phyloP scores from a whole-genome alignment of 2,888 invertebrate species.

The Criorhina ranunculi region DNA sequence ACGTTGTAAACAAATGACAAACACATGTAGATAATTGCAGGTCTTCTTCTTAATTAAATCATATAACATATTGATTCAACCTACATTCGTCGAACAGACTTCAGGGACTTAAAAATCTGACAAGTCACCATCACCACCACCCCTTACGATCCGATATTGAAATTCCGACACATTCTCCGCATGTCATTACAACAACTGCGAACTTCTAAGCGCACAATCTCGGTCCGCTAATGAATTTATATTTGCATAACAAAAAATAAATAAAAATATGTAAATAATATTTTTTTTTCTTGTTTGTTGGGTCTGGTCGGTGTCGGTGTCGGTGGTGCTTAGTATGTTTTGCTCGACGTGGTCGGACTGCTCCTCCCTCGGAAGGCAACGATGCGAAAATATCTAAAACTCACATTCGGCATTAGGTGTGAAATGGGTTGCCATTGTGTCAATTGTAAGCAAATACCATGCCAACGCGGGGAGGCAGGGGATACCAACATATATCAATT shows the following conservation, averaged over 20 bases:
- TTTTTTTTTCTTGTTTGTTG: constrained; percentile 43
- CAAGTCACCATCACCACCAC: constrained; percentile 9
- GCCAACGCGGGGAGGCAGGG: background rate
- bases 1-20: constrained; percentile 4
- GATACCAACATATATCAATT: constrained; percentile 15
- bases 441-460: constrained; percentile 48
- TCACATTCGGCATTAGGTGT: constrained; percentile 59
- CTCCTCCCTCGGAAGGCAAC: constrained; percentile 31
- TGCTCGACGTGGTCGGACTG: constrained; percentile 1
- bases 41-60: constrained; percentile 28
- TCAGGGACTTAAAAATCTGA: constrained; percentile 31
- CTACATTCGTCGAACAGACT: constrained; percentile 35
- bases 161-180: constrained; percentile 50
- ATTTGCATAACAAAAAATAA: constrained; percentile 52
- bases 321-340: constrained; percentile 12
- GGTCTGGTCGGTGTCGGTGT: too few relatives aligned
- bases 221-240: constrained; percentile 53
- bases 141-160: constrained; percentile 44
- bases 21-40: constrained; percentile 29
- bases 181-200: constrained; percentile 47
- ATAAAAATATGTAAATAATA: constrained; percentile 47
- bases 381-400: constrained; percentile 62
- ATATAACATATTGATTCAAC: constrained; percentile 47
- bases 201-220: constrained; percentile 46
- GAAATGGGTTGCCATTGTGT: constrained; percentile 65